These are phyloP conservation scores for Caenorhabditis panamensis DNA, from an alignment of 2,888 invertebrate species.

Conservation along the genomic window DNA sequence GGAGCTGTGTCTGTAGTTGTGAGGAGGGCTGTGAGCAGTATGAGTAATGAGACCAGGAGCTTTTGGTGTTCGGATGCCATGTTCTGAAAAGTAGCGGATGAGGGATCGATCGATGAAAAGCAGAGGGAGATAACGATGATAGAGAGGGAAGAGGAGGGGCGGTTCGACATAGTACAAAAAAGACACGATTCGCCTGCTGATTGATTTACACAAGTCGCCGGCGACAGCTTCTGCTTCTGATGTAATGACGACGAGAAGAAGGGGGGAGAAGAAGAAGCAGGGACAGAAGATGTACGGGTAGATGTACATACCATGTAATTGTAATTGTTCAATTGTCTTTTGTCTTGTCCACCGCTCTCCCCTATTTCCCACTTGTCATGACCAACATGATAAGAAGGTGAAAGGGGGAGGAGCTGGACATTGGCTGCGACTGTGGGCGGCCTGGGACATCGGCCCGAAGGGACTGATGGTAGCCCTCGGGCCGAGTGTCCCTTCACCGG, in stretches of 20 bases:
- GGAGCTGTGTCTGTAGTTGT: conserved; percentile 48
- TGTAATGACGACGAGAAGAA: conserved; percentile 54
- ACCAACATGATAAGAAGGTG: conserved; percentile 59
- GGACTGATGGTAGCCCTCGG: conserved; percentile 19
- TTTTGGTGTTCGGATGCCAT: conserved; percentile 36
- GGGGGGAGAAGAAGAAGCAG: conserved; percentile 14
- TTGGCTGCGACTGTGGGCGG: conserved; percentile 1
- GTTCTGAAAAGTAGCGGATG: too few species aligned
- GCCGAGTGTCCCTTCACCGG: conserved; percentile 20
- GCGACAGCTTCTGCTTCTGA: conserved; percentile 54
- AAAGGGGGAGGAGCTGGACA: conserved; percentile 54
- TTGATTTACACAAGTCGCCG: conserved; percentile 60
- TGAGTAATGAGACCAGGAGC: conserved; percentile 24
- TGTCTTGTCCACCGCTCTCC: conserved; percentile 39
- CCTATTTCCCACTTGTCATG: conserved; percentile 46
- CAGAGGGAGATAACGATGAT: conserved; percentile 32
- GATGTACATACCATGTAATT: conserved; percentile 59
- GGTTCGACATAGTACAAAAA: conserved; percentile 58
- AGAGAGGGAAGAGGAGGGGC: conserved; percentile 42
- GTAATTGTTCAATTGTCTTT: conserved; percentile 60
- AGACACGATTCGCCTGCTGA: conserved; percentile 52
- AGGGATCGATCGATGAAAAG: conserved; percentile 43
- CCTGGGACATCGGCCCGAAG: conserved; percentile 8
- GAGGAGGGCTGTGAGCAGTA: conserved; percentile 23
- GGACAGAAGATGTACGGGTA: conserved; percentile 52